Base-by-base conservation (phyloP, 2,888 invertebrate species). In the Catocala nupta region DNA sequence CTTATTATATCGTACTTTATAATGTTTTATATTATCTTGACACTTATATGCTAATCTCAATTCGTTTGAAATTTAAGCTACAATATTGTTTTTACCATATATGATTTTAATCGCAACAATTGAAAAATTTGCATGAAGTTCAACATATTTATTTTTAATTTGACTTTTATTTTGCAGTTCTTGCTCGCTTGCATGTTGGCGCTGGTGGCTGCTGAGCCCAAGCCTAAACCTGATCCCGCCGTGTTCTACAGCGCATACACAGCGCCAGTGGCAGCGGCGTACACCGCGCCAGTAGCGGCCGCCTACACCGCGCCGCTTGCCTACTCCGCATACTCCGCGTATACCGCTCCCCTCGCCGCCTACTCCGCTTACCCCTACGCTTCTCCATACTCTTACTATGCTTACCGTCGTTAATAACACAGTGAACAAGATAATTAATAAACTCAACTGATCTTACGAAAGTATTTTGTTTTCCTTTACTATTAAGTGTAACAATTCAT, bases 111-210 rank as follows among this genome's bases (percentile, higher is more conserved):
- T 25, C 25, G 25, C 25, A 25, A 1, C 25, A 3, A 25, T 25
- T 25, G 25, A 25, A 25, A 25, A 25, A 3, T 25, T 25, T 25
- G 25, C 25, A 25, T 25, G 25, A 25, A 39, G 6, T 5, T 7
- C 6, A 8, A 39, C 1, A 39, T 39, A 39, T 39, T 8, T 39
- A 39, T 39, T 39, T 78, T 73, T 49, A 57, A 73, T 48, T 7
- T 25, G 25, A 3, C 25, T 3, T 25, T 25, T 25, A 25, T 25
- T 47, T 85, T 84, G 5, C 83, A 90, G 90, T 77, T 89, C 67
- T 73, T 89, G 68, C 74, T 88, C 81, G 85, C 86, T 62, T 88
- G 87, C 75, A 74, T 90, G 70, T 59, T 89, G 78, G 88, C 87
- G 54, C 55, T 87, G 60, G 70, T 63, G 5, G 68, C 61, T 10